Percentiles rank a stretch among this genome's conserved stretches.
phyloP scores from a whole-genome alignment of 2,888 invertebrate species.

The Plebejus melissa region DNA sequence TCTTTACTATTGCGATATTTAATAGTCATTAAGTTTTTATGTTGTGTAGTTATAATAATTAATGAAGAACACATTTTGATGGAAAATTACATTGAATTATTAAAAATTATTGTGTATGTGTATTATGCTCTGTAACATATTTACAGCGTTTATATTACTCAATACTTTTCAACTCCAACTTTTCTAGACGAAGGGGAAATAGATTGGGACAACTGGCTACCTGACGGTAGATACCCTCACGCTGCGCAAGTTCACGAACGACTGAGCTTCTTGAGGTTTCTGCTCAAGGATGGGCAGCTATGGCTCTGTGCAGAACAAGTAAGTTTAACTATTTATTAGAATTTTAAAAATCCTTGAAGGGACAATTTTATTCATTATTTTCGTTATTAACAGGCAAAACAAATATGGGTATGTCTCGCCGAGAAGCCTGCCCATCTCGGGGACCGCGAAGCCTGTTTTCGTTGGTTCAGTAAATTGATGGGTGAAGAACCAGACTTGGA shows the following conservation, averaged over 20 bases:
- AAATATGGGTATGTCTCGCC: slow-evolving; percentile 97
- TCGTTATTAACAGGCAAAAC: slow-evolving; percentile 82
- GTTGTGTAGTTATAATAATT: too few species aligned
- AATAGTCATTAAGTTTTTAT: too few species aligned
- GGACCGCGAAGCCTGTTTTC: slow-evolving; percentile 97
- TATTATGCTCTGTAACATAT: too few species aligned
- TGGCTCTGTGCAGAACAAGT: slow-evolving; percentile 97
- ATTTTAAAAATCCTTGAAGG: not conserved
- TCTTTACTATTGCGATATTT: too few species aligned
- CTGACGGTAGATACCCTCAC: slow-evolving; percentile 95
- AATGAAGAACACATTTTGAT: too few species aligned
- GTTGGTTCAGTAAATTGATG: slow-evolving; percentile 98
- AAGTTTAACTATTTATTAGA: slow-evolving; percentile 35
- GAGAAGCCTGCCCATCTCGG: slow-evolving; percentile 94
- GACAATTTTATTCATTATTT: not conserved
- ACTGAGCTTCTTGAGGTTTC: slow-evolving; percentile 93
- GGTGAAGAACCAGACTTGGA: slow-evolving; percentile 98
- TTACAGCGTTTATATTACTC: too few species aligned
- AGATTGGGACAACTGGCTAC: slow-evolving; percentile 87
- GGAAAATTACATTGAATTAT: too few species aligned
- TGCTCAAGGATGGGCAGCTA: slow-evolving; percentile 96
- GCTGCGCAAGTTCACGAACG: slow-evolving; percentile 95
- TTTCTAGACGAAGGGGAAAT: slow-evolving; percentile 84
- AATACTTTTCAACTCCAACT: slow-evolving; percentile 13
- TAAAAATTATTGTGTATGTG: too few species aligned